These are phyloP conservation scores for Prosopocoilus inquinatus DNA, from an alignment of 2,888 invertebrate species.

Conservation along the genomic window DNA sequence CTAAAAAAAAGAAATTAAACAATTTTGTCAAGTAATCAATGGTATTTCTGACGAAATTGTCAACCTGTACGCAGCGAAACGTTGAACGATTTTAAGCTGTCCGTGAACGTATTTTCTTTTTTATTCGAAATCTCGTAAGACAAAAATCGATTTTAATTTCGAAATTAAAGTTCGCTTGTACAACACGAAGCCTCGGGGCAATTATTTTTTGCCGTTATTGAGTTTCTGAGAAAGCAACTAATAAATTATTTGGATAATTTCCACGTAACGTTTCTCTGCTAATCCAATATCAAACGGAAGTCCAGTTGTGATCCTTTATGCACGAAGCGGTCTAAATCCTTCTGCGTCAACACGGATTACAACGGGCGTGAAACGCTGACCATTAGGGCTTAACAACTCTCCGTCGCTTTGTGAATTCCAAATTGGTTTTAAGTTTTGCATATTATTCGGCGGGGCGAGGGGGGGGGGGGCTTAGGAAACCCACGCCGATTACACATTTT, in stretches of 20 bases:
- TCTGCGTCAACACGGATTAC: constrained; percentile 10
- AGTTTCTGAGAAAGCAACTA: too few species aligned
- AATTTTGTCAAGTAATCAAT: too few species aligned
- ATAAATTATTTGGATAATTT: too few species aligned
- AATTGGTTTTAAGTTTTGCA: constrained; percentile 11
- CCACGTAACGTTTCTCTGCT: background rate
- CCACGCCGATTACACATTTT: constrained; percentile 2
- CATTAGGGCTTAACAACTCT: constrained; percentile 20
- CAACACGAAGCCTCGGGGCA: background rate
- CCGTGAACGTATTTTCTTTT: too few species aligned
- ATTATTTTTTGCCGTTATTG: background rate
- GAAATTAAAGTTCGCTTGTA: background rate
- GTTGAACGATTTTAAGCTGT: too few species aligned
- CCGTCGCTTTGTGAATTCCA: constrained; percentile 27
- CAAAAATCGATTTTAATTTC: too few species aligned
- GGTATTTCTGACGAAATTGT: too few species aligned
- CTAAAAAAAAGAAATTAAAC: too few species aligned
- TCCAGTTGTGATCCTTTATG: constrained; percentile 1
- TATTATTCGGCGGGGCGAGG: too few species aligned
- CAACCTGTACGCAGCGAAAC: too few species aligned
- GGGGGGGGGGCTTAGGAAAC: background rate
- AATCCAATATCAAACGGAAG: constrained; percentile 8
- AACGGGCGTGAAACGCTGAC: constrained; percentile 31
- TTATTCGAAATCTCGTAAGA: too few species aligned
- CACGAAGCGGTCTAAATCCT: constrained; percentile 14